Evolutionary conservation across 2,113 vertebrate genomes (phyloP), one percentile per base, ranked within the genome.

Genomic region (Ictalurus furcatus): DNA sequence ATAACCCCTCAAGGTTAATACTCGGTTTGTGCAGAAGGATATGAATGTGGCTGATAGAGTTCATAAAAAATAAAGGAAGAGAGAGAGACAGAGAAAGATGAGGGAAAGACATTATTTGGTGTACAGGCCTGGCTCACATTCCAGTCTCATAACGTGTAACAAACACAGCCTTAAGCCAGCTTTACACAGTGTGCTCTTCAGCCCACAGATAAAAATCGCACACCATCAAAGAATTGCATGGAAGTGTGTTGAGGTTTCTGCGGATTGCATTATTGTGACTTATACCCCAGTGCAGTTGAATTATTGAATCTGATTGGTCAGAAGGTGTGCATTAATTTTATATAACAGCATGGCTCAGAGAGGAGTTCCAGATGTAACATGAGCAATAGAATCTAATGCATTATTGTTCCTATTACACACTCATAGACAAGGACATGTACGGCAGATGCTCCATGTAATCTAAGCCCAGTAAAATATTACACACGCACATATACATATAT

Each of bases 1-100:
- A 88, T 84, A 88, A 81, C 85, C 86, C 79, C 78, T 83, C 67
- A 90, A 91, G 88, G 86, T 89, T 91, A 91, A 88, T 34, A 83
- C 86, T 88, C 65, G 52, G 61, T 74, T 88, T 48, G 74, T 71
- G 54, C 84, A 85, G 83, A 82, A 84, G 76, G 84, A 86, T 67
- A 40, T 84, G 61, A 67, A 8, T 82, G 88, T 89, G 88, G 81
- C 84, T 88, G 25, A 17, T 65, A 44, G 67, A 59, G 81, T 89
- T 82, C 71, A 67, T 48, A 89, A 87, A 30, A 78, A 74, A 34
- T 54, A 63, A 73, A 59, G 14, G 14, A 34, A 30, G 13, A 17
- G 6, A 56, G 7, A 2, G n/a, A 87, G 6, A 86, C 8, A 40
- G 44, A 78, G 81, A 71, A 30, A 54, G n/a, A 85, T 48, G 65